Evolutionary conservation across 1,140 invertebrate genomes (phyloP), one percentile per base, ranked within the genome.

Genomic region (Brachionus rubens): DNA sequence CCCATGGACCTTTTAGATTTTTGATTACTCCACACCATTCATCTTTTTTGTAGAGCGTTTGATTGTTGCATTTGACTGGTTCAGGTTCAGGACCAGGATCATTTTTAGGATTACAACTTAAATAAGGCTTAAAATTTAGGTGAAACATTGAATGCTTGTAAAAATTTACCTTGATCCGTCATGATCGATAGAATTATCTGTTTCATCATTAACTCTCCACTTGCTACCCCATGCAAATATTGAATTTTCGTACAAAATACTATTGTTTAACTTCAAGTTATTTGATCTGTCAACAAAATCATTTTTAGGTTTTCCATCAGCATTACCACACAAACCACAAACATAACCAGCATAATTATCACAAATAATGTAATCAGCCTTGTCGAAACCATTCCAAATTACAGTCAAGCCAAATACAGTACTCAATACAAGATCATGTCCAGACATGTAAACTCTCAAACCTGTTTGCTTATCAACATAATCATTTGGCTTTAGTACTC

Each of bases 301-400:
- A 54, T 72, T 59, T 7, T 1, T 36, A 9, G 1, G 19, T 3
- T 36, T 14, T 1, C 68, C 68, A 54, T 72, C 68, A 24, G 46
- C 68, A 54, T 72, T 72, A 6, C 68, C 68, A 54, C 68, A 72
- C 0, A 72, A 28, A 40, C 68, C 68, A 54, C 68, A 72, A 9
- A 72, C 46, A 48, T 50, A 54, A 4, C 50, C 41, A 30, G 46
- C 16, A 41, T 72, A 72, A 40, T 19, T 24, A 36, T 72, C 68
- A 26, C 68, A 72, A 3, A 72, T 9, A 7, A 36, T 12, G 9
- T 50, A 40, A 19, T 72, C 36, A 14, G 68, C 68, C 33, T 54
- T 48, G 24, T 72, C 46, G 5, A 21, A 21, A 50, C 68, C 68
- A 36, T 72, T 40, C 68, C 68, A 72, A 21, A 50, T 54, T 10